phyloP scores from a whole-genome alignment of 2,113 vertebrate species.

The Nycticebus coucang region DNA sequence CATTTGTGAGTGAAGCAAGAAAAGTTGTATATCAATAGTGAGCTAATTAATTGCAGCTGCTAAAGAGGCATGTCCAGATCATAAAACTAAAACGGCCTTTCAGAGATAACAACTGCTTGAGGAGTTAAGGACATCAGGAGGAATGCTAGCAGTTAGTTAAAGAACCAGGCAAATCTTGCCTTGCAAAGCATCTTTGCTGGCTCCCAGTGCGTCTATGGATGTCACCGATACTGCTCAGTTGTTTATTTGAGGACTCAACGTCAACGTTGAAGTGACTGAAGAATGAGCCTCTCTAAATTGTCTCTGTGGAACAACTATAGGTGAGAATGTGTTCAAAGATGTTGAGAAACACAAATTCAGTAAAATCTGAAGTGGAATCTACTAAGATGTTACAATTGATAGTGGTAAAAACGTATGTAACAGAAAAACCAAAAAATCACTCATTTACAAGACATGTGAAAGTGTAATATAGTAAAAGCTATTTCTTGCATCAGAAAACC shows the following conservation, averaged over 20 bases:
- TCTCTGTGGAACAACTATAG: not conserved
- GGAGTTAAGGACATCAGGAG: not conserved
- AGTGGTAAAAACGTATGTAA: not conserved
- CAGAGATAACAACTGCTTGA: not conserved
- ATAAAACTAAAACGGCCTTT: too few relatives aligned
- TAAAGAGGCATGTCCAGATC: not conserved
- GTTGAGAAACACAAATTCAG: not conserved
- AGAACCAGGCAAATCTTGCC: not conserved
- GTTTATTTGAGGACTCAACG: not conserved
- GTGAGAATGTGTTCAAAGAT: not conserved
- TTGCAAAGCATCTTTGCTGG: not conserved
- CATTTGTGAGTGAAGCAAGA: not conserved
- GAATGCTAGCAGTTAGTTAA: rapidly evolving
- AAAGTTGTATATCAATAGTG: rapidly evolving
- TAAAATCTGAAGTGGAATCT: not conserved
- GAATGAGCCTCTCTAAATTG: not conserved
- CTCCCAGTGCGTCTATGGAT: rapidly evolving
- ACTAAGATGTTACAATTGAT: not conserved
- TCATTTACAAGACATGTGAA: not conserved
- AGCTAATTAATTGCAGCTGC: not conserved
- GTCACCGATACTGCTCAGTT: rapidly evolving
- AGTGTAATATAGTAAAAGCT: not conserved
- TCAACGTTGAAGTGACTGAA: not conserved
- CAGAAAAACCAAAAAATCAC: not conserved
- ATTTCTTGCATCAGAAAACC: not conserved